Conservation (phyloP, 2,888 invertebrate genomes). For the Pyralis farinalis region DNA sequence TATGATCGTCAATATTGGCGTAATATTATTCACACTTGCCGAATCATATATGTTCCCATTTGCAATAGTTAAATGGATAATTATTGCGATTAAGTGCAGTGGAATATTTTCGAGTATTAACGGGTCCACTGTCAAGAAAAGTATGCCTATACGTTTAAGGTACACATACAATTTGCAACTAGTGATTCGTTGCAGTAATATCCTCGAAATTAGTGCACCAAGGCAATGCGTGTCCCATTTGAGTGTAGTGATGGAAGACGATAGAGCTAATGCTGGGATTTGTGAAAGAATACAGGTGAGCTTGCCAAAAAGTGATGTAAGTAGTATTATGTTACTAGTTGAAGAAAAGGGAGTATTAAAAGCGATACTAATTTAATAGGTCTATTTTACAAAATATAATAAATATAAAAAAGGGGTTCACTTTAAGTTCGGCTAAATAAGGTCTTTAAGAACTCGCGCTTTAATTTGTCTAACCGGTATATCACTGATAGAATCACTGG, state of each 20-base stretch:
- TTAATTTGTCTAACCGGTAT: too few relatives aligned
- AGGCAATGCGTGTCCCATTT: slow-evolving; percentile 37
- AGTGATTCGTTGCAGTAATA: slow-evolving; percentile 27
- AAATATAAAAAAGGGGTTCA: too few relatives aligned
- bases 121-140: slow-evolving; percentile 4
- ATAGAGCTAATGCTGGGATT: slow-evolving; percentile 6
- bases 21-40: slow-evolving; percentile 40
- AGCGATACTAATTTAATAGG: too few relatives aligned
- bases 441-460: too few relatives aligned
- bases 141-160: slow-evolving; percentile 18
- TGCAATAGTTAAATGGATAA: slow-evolving; percentile 46
- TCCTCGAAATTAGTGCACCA: slow-evolving; percentile 10
- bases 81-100: slow-evolving; percentile 40
- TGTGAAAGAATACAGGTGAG: neutral
- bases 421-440: too few relatives aligned
- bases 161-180: slow-evolving; percentile 44
- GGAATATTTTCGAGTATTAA: slow-evolving; percentile 22
- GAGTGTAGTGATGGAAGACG: slow-evolving; percentile 36
- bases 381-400: too few relatives aligned
- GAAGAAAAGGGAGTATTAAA: too few relatives aligned
- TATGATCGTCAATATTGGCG: slow-evolving; percentile 31
- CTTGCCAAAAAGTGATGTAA: too few relatives aligned
- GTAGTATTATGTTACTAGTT: too few relatives aligned
- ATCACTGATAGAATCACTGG: too few relatives aligned
- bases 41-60: slow-evolving; percentile 48